phyloP scores from a whole-genome alignment of 2,888 invertebrate genomes.

The Trypoxylon attenuatum region DNA sequence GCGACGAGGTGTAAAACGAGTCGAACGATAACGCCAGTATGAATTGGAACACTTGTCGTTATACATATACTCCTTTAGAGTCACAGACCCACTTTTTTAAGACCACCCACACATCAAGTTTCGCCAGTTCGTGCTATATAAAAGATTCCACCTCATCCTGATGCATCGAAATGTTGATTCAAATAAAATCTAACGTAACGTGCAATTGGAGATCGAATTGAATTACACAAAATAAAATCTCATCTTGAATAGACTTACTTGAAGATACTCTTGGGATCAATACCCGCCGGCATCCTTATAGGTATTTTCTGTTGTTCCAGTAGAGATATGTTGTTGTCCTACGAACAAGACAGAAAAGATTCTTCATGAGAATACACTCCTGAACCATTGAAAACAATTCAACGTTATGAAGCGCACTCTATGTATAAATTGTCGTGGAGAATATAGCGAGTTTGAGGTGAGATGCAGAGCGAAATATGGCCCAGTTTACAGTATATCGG shows the following conservation, averaged over 20 bases:
- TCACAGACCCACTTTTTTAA: too few species aligned
- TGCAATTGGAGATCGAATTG: background rate
- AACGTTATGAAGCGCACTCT: too few species aligned
- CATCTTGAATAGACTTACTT: conserved; percentile 78
- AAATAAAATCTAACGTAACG: too few species aligned
- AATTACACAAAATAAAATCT: background rate
- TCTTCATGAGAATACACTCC: background rate
- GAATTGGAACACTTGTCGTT: conserved; percentile 28
- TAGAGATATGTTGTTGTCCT: conserved; percentile 73
- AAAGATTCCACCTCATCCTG: too few species aligned
- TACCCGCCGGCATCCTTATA: conserved; percentile 72
- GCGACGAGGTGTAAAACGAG: conserved; percentile 46
- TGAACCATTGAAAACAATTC: too few species aligned
- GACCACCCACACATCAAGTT: too few species aligned
- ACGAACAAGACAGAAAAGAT: conserved; percentile 30
- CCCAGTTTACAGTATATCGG: too few species aligned
- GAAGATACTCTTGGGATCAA: conserved; percentile 80
- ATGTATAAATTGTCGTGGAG: background rate
- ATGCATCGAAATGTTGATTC: too few species aligned
- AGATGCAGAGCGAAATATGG: too few species aligned
- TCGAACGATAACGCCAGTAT: conserved; percentile 38
- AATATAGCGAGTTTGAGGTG: background rate
- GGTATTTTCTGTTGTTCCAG: conserved; percentile 74
- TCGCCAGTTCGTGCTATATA: too few species aligned
- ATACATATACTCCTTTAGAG: too few species aligned